Base-by-base conservation (phyloP, 92 coral and sea anemone genomes). In the Palythoa grandiflora region DNA sequence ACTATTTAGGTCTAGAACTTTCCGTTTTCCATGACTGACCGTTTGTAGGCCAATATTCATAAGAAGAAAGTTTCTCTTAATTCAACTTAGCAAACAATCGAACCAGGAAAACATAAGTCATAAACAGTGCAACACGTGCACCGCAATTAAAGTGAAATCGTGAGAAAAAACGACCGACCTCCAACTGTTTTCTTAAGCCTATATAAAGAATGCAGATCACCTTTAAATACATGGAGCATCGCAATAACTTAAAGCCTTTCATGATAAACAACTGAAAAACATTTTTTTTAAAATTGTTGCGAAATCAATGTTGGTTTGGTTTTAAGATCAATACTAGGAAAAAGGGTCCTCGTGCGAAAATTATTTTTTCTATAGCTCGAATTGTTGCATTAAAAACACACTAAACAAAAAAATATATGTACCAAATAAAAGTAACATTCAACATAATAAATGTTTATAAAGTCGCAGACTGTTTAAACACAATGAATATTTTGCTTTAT, bases 31-130 rank as follows among this genome's bases (percentile, higher is more conserved):
- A 20, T 47, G 44, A 19, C 9, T 6, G 13, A 65, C 66, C 5
- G 39, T 47, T 19, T 81, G 12, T 71, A 66, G 86, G 55, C 86
- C 86, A 81, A 81, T 81, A 81, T 81, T 74, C 54, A 4, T 74
- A 44, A 20, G n/a, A 65, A 20, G 74, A 9, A 65, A 3, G 11
- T 47, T 39, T 50, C 61, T 63, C 59, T 65, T 44, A 13, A 81
- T 81, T 81, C 75, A 81, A 38, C 40, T 39, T 44, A 15, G 38
- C 61, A 81, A 81, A 81, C 86, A 81, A 81, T 81, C 86, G 55
- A 44, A 59, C 84, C 54, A 59, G 53, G 9, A 38, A 79, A 79
- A 81, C n/a, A 81, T 59, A 81, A 81, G 66, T 50, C 47, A 28
- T 19, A 40, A 81, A 66, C 47, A 53, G 61, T 61, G 48, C 47